Evolutionary conservation across 1,140 invertebrate species (phyloP).

Genomic region (Arion vulgaris): DNA sequence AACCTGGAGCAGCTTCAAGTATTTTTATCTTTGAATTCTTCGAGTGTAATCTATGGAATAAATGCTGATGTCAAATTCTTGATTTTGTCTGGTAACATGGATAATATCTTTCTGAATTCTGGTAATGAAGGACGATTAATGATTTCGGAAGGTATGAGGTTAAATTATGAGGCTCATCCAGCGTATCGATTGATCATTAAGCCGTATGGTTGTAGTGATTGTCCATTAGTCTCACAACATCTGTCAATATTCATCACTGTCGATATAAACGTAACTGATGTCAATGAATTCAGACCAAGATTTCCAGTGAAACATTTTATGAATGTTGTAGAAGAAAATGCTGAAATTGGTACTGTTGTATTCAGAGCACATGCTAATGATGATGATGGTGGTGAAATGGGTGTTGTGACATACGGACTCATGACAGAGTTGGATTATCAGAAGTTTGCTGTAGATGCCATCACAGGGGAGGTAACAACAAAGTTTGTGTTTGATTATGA

Average conservation of each 20-base stretch:
- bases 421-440: constrained; percentile 49
- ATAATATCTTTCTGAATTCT: constrained; percentile 89
- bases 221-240: constrained; percentile 86
- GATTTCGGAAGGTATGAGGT: constrained; percentile 78
- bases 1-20: constrained; percentile 86
- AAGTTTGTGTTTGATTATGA: constrained; percentile 74
- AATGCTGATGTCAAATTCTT: constrained; percentile 95
- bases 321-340: constrained; percentile 86
- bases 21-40: constrained; percentile 59
- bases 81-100: constrained; percentile 83
- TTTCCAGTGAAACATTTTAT: constrained; percentile 73
- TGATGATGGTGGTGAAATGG: constrained; percentile 85
- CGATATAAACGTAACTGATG: constrained; percentile 73
- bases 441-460: constrained; percentile 60
- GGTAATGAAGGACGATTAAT: constrained; percentile 84
- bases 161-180: constrained; percentile 81
- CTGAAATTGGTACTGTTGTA: constrained; percentile 79
- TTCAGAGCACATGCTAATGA: constrained; percentile 93
- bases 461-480: constrained; percentile 78
- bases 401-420: constrained; percentile 89
- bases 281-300: constrained; percentile 72
- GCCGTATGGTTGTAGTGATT: constrained; percentile 89
- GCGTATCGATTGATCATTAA: constrained; percentile 88
- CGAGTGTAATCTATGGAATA: constrained; percentile 73
- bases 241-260: constrained; percentile 92